Evolutionary conservation across 2,797 vertebrate genomes (phyloP).

Genomic region (Poecile montanus): DNA sequence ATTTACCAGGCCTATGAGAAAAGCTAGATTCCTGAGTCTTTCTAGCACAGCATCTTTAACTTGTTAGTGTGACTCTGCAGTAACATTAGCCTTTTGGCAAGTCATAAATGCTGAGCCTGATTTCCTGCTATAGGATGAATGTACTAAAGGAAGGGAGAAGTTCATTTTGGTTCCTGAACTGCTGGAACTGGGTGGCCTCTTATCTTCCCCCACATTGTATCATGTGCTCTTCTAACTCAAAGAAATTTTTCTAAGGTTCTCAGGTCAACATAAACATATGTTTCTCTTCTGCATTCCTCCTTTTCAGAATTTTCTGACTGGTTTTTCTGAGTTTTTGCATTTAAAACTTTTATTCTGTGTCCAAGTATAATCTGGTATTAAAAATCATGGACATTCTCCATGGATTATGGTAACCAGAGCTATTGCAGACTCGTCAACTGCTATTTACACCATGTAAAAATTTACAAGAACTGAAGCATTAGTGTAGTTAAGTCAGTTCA

Average conservation of each 20-base stretch:
- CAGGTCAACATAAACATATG: neutral
- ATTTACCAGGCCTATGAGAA: neutral
- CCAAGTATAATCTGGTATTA: neutral
- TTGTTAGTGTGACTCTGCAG: neutral
- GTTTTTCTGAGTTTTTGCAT: neutral
- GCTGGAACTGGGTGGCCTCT: neutral
- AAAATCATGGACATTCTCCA: neutral
- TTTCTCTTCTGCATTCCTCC: neutral
- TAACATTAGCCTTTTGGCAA: neutral
- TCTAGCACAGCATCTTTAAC: neutral
- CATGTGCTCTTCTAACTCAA: neutral
- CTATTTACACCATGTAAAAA: neutral
- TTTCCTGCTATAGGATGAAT: neutral
- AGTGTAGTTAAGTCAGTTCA: neutral
- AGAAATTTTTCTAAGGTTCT: neutral
- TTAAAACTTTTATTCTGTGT: neutral
- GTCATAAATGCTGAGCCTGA: neutral
- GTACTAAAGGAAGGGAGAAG: neutral
- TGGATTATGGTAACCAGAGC: neutral
- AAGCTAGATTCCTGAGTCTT: neutral
- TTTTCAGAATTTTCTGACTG: neutral
- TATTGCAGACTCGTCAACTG: neutral
- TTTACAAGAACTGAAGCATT: neutral
- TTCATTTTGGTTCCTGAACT: neutral
- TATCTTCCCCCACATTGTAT: neutral